phyloP scores from a whole-genome alignment of 1,140 invertebrate genomes.

The Rhagoletis pomonella region DNA sequence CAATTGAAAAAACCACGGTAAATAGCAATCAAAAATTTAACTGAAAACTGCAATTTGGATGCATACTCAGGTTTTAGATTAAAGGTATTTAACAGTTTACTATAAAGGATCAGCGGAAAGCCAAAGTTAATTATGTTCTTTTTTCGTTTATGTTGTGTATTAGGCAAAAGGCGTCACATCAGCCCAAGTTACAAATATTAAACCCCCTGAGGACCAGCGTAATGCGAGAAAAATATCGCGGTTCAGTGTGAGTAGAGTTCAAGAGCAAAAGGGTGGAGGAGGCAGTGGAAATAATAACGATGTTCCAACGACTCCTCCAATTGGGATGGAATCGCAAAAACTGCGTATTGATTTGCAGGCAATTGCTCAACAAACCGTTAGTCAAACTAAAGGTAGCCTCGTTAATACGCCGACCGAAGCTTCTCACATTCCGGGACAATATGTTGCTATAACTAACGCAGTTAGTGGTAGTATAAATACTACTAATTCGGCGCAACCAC shows the following conservation, averaged over 20 bases:
- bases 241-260: slow-evolving; percentile 72
- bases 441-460: slow-evolving; percentile 66
- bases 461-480: background rate
- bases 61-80: no score
- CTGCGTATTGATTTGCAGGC: slow-evolving; percentile 67
- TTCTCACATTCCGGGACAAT: slow-evolving; percentile 66
- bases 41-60: no score
- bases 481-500: background rate
- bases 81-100: no score
- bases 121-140: background rate
- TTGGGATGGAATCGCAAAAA: slow-evolving; percentile 55
- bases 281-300: slow-evolving; percentile 19
- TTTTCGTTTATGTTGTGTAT: background rate
- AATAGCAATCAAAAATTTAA: no score
- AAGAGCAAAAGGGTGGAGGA: slow-evolving; percentile 65
- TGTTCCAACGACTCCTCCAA: background rate
- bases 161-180: background rate
- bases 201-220: slow-evolving; percentile 14
- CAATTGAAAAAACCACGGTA: no score
- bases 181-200: background rate
- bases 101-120: no score
- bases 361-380: slow-evolving; percentile 53
- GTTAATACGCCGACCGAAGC: slow-evolving; percentile 69
- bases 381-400: slow-evolving; percentile 59
- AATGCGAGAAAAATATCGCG: slow-evolving; percentile 67